phyloP scores from a whole-genome alignment of 1,140 invertebrate genomes.

The Hylyphantes graminicola region DNA sequence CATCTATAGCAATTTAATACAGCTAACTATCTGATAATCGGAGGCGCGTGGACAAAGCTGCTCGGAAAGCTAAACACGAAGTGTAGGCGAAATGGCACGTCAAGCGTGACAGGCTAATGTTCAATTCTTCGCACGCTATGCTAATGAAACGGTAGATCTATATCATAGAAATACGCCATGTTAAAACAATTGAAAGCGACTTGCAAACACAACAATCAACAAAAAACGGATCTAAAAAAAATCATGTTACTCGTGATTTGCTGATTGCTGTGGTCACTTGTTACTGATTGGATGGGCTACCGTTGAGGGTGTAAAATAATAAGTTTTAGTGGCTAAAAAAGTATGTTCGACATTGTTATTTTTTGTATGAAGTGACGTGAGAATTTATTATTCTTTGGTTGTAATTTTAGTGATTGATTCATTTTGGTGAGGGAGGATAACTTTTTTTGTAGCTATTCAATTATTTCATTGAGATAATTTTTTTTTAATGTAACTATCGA shows the following conservation, averaged over 20 bases:
- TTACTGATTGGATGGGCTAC: constrained; percentile 3
- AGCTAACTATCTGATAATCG: not conserved
- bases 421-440: too few species aligned
- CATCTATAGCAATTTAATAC: too few species aligned
- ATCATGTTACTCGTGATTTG: constrained; percentile 14
- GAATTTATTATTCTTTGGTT: too few species aligned
- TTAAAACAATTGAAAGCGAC: constrained; percentile 42
- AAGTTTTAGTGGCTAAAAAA: not conserved
- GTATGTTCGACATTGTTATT: too few species aligned
- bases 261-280: constrained; percentile 14
- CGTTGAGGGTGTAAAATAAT: constrained; percentile 2
- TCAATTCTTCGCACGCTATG: constrained; percentile 32
- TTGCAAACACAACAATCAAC: constrained; percentile 27
- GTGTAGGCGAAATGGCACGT: not conserved
- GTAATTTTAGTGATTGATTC: too few species aligned
- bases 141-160: constrained; percentile 31
- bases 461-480: too few species aligned
- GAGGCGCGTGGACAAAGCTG: not conserved
- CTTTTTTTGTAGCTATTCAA: too few species aligned
- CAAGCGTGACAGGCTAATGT: constrained; percentile 37
- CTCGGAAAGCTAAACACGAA: constrained; percentile 17
- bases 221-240: not conserved
- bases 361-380: too few species aligned
- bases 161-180: constrained; percentile 27
- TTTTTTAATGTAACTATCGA: too few species aligned